Evolutionary conservation across 2,888 invertebrate genomes (phyloP).

Genomic region (Graphium colonna): DNA sequence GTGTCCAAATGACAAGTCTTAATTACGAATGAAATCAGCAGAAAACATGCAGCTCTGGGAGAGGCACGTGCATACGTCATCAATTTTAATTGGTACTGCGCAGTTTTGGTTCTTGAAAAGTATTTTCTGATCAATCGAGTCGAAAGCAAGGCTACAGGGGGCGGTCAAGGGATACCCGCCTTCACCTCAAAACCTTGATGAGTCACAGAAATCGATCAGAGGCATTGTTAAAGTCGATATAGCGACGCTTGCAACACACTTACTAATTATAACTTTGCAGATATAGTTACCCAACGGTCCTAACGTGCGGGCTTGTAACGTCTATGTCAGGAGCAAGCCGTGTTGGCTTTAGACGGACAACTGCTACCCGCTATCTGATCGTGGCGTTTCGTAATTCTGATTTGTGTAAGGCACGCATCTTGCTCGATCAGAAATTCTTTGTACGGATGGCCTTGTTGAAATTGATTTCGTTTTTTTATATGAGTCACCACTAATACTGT

Average conservation of each 20-base stretch:
- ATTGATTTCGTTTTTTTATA: slow-evolving; percentile 44
- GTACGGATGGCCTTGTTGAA: slow-evolving; percentile 53
- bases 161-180: slow-evolving; percentile 70
- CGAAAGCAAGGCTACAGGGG: slow-evolving; percentile 72
- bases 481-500: slow-evolving; percentile 31
- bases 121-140: slow-evolving; percentile 56
- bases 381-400: slow-evolving; percentile 56
- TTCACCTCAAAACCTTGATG: slow-evolving; percentile 63
- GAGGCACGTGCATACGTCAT: slow-evolving; percentile 10
- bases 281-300: slow-evolving; percentile 23
- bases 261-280: slow-evolving; percentile 54
- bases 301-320: slow-evolving; percentile 38
- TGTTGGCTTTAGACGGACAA: slow-evolving; percentile 51
- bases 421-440: slow-evolving; percentile 48
- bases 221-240: slow-evolving; percentile 53
- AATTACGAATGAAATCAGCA: slow-evolving; percentile 20
- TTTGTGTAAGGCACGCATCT: slow-evolving; percentile 53
- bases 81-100: slow-evolving; percentile 30
- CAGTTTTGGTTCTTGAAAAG: slow-evolving; percentile 40
- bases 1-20: slow-evolving; percentile 13
- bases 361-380: slow-evolving; percentile 64
- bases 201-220: slow-evolving; percentile 53
- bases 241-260: slow-evolving; percentile 51
- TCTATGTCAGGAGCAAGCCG: slow-evolving; percentile 46
- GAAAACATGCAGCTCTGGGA: slow-evolving; percentile 7